Percentiles rank a stretch among this genome's conserved stretches.
Evolutionary conservation across 2,797 vertebrate genomes (phyloP).

Genomic region (Propithecus deckenii): DNA sequence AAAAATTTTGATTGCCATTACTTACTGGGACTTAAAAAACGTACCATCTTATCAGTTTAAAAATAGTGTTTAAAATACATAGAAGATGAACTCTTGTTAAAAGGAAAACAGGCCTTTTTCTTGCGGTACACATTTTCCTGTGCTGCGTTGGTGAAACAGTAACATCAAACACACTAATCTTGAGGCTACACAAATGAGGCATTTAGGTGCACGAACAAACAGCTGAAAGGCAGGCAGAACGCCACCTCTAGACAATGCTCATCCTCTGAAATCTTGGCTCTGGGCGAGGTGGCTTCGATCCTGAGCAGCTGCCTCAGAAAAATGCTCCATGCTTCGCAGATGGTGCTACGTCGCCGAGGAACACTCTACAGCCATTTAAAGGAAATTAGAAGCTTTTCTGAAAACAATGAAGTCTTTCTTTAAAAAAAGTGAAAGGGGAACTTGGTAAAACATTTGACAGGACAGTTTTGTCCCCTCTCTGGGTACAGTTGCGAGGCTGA

Average conservation of each 20-base stretch:
- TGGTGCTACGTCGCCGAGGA: not conserved
- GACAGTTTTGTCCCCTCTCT: not conserved
- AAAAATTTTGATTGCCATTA: not conserved
- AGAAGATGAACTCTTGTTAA: not conserved
- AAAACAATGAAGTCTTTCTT: not conserved
- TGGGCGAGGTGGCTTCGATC: fast-evolving
- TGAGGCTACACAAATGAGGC: not conserved
- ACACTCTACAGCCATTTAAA: not conserved
- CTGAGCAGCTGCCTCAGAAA: not conserved
- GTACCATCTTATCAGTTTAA: not conserved
- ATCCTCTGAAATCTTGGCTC: not conserved
- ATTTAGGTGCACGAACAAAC: not conserved
- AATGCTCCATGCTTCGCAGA: fast-evolving
- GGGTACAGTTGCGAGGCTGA: fast-evolving
- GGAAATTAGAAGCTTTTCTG: not conserved
- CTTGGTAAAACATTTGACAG: not conserved
- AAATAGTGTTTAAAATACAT: not conserved
- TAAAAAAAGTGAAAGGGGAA: not conserved
- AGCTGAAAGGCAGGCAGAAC: not conserved
- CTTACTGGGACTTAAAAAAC: not conserved
- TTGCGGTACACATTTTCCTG: not conserved
- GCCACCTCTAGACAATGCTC: fast-evolving
- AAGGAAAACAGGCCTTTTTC: not conserved
- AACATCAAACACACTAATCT: no score
- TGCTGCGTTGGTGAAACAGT: not conserved